A percentile compares a stretch with the other conserved stretches of the same genome.
Conservation (phyloP, 1,140 invertebrate species). For the Neotoxoptera formosana region DNA sequence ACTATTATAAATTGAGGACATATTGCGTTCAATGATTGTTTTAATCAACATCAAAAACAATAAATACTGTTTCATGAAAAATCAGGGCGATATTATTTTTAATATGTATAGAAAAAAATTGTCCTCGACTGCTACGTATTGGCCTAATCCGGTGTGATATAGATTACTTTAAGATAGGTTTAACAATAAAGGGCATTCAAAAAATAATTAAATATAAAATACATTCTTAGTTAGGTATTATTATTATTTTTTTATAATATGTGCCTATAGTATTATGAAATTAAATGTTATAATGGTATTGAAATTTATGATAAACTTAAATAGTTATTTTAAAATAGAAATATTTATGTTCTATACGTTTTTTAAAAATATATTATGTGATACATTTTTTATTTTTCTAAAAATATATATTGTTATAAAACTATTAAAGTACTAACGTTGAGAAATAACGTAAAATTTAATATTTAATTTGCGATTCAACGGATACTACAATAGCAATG, state of each 20-base stretch:
- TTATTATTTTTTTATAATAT: neutral
- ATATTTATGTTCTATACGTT: neutral
- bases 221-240: neutral
- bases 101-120: neutral
- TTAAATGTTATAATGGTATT: neutral
- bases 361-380: neutral
- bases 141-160: no score
- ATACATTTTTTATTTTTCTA: neutral
- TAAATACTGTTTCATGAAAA: neutral
- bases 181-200: no score
- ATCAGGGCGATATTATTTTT: neutral
- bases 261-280: neutral
- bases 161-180: no score
- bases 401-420: no score
- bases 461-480: neutral
- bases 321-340: neutral
- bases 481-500: neutral
- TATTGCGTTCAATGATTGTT: neutral
- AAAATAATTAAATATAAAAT: no score
- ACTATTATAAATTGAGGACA: neutral
- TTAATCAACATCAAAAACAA: neutral
- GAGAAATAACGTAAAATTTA: no score
- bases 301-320: neutral
- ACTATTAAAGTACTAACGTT: no score
- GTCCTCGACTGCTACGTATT: neutral